Evolutionary conservation across 2,888 invertebrate genomes (phyloP).

Genomic region (Mythimna vitellina): DNA sequence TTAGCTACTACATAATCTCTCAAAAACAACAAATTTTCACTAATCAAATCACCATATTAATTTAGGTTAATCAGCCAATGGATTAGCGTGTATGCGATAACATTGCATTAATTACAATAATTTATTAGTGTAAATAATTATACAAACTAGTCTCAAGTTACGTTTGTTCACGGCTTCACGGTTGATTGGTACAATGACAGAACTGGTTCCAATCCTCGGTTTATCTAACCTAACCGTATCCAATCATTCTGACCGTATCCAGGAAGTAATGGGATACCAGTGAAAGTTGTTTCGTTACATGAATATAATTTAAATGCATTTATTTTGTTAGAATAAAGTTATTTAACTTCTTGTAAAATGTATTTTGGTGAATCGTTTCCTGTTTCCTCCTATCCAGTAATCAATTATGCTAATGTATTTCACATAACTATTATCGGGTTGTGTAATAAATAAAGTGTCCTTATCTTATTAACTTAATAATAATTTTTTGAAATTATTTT

Average conservation of each 20-base stretch:
- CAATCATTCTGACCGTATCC: constrained; percentile 42
- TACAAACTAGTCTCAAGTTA: constrained; percentile 41
- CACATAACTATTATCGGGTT: too few species aligned
- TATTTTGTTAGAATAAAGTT: constrained; percentile 22
- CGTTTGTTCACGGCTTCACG: constrained; percentile 47
- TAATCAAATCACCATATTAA: constrained; percentile 33
- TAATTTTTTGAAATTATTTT: too few species aligned
- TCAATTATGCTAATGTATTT: constrained; percentile 2
- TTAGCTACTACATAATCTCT: neutral
- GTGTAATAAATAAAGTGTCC: neutral
- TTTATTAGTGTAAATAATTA: constrained; percentile 41
- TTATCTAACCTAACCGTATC: constrained; percentile 48
- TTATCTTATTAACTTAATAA: neutral
- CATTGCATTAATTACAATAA: constrained; percentile 46
- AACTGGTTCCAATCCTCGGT: constrained; percentile 50
- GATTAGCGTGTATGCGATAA: constrained; percentile 56
- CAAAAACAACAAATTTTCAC: constrained; percentile 1
- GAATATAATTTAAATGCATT: constrained; percentile 31
- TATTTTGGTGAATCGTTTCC: neutral
- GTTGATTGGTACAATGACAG: constrained; percentile 48
- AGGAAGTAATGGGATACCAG: constrained; percentile 62
- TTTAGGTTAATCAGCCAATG: constrained; percentile 37
- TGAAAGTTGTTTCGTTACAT: constrained; percentile 48
- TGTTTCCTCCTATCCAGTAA: constrained; percentile 6
- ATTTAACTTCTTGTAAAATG: constrained; percentile 9